These are phyloP conservation scores for Augochlorella aurata DNA, from an alignment of 2,888 invertebrate genomes.

Conservation along the genomic window DNA sequence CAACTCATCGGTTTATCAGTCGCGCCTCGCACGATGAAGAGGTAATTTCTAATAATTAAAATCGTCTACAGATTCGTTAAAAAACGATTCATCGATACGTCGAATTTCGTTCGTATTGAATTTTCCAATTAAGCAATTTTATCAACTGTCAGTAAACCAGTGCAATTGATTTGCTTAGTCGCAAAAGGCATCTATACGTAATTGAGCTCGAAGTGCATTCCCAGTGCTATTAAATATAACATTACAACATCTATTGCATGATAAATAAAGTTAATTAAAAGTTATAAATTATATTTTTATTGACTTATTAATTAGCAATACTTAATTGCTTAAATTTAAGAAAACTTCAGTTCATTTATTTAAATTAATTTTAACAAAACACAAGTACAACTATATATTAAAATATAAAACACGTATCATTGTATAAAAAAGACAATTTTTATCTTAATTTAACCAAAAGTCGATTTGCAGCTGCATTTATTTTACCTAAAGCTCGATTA, in stretches of 20 bases:
- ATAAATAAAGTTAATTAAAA: no score
- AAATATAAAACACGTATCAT: no score
- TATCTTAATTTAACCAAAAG: no score
- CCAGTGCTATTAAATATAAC: not conserved
- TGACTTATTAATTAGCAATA: no score
- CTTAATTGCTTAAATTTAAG: no score
- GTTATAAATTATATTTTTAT: no score
- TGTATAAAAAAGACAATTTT: no score
- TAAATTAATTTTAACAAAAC: no score
- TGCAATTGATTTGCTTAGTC: not conserved
- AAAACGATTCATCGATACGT: not conserved
- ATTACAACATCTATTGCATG: not conserved
- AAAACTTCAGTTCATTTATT: no score
- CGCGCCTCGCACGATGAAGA: slow-evolving; percentile 1
- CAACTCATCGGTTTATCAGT: slow-evolving; percentile 39
- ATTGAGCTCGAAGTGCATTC: not conserved
- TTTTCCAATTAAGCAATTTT: not conserved
- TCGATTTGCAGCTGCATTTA: no score
- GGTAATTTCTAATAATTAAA: slow-evolving; percentile 28
- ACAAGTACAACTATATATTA: no score
- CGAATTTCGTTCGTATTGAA: not conserved
- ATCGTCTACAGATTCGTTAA: not conserved
- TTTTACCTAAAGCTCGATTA: no score
- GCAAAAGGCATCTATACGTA: not conserved
- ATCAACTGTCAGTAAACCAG: not conserved